Percentiles rank a stretch among this genome's conserved stretches.
phyloP scores from a whole-genome alignment of 2,797 vertebrate genomes.

The Crypturellus tataupa region DNA sequence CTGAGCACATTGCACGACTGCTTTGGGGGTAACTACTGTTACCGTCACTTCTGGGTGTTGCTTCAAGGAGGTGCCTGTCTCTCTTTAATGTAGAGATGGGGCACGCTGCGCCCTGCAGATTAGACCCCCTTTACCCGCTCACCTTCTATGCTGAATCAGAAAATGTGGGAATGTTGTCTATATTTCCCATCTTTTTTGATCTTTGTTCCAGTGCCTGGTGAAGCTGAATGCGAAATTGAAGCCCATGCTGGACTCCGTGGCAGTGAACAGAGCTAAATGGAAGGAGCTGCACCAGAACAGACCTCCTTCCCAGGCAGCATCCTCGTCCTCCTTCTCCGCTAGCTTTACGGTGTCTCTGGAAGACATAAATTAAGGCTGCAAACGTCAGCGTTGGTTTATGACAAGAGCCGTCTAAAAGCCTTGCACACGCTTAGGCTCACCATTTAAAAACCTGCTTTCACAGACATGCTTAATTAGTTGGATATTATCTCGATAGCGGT shows the following conservation, averaged over 20 bases:
- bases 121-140: neutral
- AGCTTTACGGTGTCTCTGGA: constrained; percentile 47
- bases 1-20: neutral
- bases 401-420: constrained; percentile 41
- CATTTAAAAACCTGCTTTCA: constrained; percentile 43
- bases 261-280: constrained; percentile 92
- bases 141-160: neutral
- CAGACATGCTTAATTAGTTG: constrained; percentile 36
- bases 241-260: constrained; percentile 94
- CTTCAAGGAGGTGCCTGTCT: neutral
- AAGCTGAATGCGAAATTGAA: constrained; percentile 95
- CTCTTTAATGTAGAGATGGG: neutral
- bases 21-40: neutral
- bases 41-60: neutral
- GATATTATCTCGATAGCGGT: neutral
- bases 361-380: constrained; percentile 74
- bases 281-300: constrained; percentile 91
- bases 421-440: constrained; percentile 33
- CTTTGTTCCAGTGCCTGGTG: constrained; percentile 87
- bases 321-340: constrained; percentile 53
- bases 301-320: constrained; percentile 78
- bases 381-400: neutral
- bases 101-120: neutral
- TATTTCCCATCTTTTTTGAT: neutral
- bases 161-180: neutral